These are phyloP conservation scores for Strix aluco DNA, from an alignment of 2,113 vertebrate species.

Conservation along the genomic window DNA sequence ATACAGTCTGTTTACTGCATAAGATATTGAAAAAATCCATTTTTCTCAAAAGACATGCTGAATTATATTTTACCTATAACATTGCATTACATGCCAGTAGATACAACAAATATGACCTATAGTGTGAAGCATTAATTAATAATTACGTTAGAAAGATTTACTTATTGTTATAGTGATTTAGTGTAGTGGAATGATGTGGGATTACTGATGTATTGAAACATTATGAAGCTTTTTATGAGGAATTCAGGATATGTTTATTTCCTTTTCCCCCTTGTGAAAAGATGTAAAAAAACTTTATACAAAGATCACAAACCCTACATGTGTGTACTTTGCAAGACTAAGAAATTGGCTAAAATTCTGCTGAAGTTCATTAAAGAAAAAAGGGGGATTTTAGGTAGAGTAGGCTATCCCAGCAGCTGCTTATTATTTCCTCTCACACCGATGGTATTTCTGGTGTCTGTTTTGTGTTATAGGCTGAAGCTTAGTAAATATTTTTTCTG, in stretches of 20 bases:
- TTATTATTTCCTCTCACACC: not conserved
- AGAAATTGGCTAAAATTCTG: not conserved
- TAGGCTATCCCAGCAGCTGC: accelerated
- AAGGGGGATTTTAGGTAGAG: not conserved
- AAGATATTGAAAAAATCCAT: not conserved
- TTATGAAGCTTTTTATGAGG: not conserved
- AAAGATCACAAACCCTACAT: not conserved
- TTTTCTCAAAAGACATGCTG: not conserved
- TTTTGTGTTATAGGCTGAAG: not conserved
- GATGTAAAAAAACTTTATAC: accelerated
- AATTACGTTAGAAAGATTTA: not conserved
- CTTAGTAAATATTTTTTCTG: not conserved
- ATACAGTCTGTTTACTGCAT: not conserved
- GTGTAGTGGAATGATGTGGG: not conserved
- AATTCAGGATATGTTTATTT: not conserved
- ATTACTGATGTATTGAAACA: not conserved
- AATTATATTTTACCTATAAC: not conserved
- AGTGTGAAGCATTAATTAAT: not conserved
- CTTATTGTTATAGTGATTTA: not conserved
- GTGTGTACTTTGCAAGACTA: accelerated
- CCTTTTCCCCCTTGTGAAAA: accelerated
- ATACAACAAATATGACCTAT: not conserved
- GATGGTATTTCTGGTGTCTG: not conserved
- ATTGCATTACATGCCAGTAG: not conserved
- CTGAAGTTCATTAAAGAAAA: not conserved